phyloP scores from a whole-genome alignment of 2,888 invertebrate genomes.

The Habrosyne pyritoides region DNA sequence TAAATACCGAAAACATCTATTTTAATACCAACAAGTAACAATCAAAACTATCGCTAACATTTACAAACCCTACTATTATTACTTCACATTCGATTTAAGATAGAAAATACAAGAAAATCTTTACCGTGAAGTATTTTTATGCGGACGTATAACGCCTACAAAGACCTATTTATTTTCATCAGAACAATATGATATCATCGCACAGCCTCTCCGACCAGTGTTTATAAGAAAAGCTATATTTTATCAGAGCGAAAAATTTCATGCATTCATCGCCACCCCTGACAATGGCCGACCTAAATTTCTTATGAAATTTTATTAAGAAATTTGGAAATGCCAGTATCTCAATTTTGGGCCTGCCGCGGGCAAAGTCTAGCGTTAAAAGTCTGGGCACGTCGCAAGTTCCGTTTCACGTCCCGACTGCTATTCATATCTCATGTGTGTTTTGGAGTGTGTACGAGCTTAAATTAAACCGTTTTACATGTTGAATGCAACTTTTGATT shows the following conservation, averaged over 20 bases:
- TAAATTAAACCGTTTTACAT: neutral
- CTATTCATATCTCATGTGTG: conserved; percentile 21
- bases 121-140: too few relatives aligned
- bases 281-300: conserved; percentile 7
- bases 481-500: neutral
- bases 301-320: conserved; percentile 31
- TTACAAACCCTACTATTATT: too few relatives aligned
- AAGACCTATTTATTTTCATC: too few relatives aligned
- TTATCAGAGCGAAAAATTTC: neutral
- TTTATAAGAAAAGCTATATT: neutral
- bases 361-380: conserved; percentile 39
- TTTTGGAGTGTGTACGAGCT: conserved; percentile 4
- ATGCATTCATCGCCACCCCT: neutral
- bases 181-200: too few relatives aligned
- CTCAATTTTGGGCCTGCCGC: conserved; percentile 19
- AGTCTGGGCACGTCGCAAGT: conserved; percentile 27
- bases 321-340: conserved; percentile 29
- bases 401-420: conserved; percentile 17
- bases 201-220: too few relatives aligned
- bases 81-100: too few relatives aligned
- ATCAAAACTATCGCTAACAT: too few relatives aligned
- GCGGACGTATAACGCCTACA: too few relatives aligned
- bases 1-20: too few relatives aligned
- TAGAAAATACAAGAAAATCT: too few relatives aligned
- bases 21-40: too few relatives aligned